Evolutionary conservation across 2,888 invertebrate species (phyloP).

Genomic region (Synanthedon formicaeformis): DNA sequence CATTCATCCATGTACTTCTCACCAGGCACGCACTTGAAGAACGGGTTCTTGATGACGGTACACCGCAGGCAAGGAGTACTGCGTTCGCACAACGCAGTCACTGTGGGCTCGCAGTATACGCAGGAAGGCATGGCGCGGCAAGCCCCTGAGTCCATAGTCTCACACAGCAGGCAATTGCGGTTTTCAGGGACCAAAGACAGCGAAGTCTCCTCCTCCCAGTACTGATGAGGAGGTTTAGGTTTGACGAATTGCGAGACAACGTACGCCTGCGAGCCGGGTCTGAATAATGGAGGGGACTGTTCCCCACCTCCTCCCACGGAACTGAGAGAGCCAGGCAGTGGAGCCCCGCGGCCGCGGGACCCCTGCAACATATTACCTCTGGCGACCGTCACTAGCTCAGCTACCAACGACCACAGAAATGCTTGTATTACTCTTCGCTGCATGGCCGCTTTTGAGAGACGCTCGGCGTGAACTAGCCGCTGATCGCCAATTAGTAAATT

Average conservation of each 20-base stretch:
- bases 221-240: constrained; percentile 56
- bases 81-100: constrained; percentile 54
- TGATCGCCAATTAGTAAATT: too few relatives aligned
- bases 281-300: constrained; percentile 46
- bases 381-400: too few relatives aligned
- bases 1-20: constrained; percentile 68
- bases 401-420: too few relatives aligned
- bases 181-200: constrained; percentile 45
- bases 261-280: constrained; percentile 59
- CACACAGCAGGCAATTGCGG: constrained; percentile 57
- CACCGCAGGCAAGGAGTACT: constrained; percentile 55
- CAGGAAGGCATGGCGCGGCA: constrained; percentile 59
- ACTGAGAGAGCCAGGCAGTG: constrained; percentile 46
- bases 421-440: too few relatives aligned
- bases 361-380: background rate
- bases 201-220: constrained; percentile 59
- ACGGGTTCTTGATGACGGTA: constrained; percentile 64
- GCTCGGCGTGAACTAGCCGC: too few relatives aligned
- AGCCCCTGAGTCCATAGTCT: constrained; percentile 52
- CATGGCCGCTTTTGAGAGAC: too few relatives aligned
- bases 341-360: constrained; percentile 13
- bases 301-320: constrained; percentile 45
- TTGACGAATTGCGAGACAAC: constrained; percentile 55
- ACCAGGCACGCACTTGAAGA: constrained; percentile 62
- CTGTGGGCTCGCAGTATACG: constrained; percentile 57